phyloP scores from a whole-genome alignment of 1,140 invertebrate species.

The Drosophila leontia region DNA sequence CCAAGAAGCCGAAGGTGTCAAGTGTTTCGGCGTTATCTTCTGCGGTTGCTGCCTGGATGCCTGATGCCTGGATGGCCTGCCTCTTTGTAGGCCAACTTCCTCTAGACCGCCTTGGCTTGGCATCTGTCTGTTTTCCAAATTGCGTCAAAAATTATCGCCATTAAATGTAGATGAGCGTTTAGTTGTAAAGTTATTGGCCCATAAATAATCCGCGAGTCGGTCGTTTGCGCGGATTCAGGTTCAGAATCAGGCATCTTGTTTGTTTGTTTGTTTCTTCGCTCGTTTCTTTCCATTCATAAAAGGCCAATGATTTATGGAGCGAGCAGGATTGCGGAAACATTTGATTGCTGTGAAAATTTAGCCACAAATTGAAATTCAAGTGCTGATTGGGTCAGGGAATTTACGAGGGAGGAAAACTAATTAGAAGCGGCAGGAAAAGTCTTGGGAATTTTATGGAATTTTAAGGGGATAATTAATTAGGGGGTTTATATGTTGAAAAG shows the following conservation, averaged over 20 bases:
- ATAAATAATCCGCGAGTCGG: slow-evolving; percentile 60
- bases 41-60: slow-evolving; percentile 61
- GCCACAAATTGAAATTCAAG: slow-evolving; percentile 40
- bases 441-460: too few species aligned
- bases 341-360: slow-evolving; percentile 35
- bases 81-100: slow-evolving; percentile 50
- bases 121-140: slow-evolving; percentile 70
- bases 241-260: slow-evolving; percentile 5
- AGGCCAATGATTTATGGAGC: slow-evolving; percentile 52
- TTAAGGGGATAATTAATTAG: background rate
- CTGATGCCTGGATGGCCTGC: slow-evolving; percentile 54
- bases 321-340: slow-evolving; percentile 29
- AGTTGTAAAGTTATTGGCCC: slow-evolving; percentile 81
- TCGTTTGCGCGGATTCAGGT: slow-evolving; percentile 7
- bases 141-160: slow-evolving; percentile 82
- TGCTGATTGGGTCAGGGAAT: slow-evolving; percentile 12
- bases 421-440: background rate
- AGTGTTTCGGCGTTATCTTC: slow-evolving; percentile 73
- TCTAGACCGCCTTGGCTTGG: slow-evolving; percentile 35
- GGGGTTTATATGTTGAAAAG: background rate
- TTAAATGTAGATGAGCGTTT: slow-evolving; percentile 83
- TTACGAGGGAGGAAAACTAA: background rate
- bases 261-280: slow-evolving; percentile 23
- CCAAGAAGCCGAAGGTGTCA: slow-evolving; percentile 62
- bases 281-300: slow-evolving; percentile 65